phyloP scores from a whole-genome alignment of 2,113 vertebrate species.

The Furnarius figulus region DNA sequence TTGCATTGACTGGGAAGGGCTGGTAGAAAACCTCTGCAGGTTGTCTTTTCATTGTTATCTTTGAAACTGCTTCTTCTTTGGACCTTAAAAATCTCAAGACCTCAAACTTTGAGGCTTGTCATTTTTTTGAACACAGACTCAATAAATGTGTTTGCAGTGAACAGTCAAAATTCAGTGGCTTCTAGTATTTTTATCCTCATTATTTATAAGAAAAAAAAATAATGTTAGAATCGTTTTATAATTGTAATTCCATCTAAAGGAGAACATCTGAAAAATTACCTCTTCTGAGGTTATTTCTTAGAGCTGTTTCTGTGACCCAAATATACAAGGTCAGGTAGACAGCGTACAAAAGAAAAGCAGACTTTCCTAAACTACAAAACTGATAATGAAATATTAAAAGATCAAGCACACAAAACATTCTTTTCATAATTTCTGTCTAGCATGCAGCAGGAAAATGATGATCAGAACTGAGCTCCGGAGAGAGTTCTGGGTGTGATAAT shows the following conservation, averaged over 20 bases:
- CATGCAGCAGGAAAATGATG: background rate
- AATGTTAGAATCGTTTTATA: background rate
- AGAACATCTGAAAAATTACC: background rate
- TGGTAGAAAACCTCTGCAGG: background rate
- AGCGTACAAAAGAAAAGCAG: background rate
- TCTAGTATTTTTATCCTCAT: background rate
- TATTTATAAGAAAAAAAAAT: background rate
- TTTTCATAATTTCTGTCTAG: background rate
- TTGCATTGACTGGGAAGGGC: background rate
- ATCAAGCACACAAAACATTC: background rate
- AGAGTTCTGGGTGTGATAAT: slow-evolving; percentile 5
- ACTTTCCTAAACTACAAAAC: background rate
- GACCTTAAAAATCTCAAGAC: background rate
- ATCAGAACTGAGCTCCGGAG: background rate
- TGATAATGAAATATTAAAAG: background rate
- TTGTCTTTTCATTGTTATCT: background rate
- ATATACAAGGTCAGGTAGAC: fast-evolving
- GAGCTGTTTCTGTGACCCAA: background rate
- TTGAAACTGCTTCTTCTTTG: background rate
- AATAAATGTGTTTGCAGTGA: background rate
- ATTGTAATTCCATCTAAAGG: background rate
- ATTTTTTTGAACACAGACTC: background rate
- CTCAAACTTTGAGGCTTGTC: background rate
- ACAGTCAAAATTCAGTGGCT: background rate
- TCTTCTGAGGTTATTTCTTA: background rate